Evolutionary conservation across 2,888 invertebrate species (phyloP), one percentile per base, ranked within the genome.

Genomic region (Chloroclystis v-ata): DNA sequence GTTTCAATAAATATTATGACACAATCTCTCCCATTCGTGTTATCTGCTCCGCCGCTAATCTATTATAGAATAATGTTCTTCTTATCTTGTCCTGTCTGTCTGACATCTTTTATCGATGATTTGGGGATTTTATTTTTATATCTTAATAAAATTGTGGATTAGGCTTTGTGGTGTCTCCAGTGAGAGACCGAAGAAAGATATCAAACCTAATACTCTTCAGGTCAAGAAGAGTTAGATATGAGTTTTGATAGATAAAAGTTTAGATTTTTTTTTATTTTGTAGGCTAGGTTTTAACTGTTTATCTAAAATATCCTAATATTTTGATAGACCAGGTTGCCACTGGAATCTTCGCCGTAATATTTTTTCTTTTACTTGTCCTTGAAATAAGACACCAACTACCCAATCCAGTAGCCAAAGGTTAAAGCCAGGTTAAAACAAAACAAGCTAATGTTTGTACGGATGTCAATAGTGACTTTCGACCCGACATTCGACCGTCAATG

Each of bases 401-500:
- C 28, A 37, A 74, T 70, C 70, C 75, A 72, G 80, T 76, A 78
- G 81, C 68, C 8, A 63, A 63, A 72, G 71, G 67, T 65, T 50
- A 52, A 67, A 72, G 60, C 52, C 54, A 72, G 71, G 67, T 65
- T 50, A 52, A 67, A 72, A 60, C 52, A 55, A 71, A 73, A 77
- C 60, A 72, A 61, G 51, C 40, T 51, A n/a, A 65, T 75, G 63
- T 82, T 78, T 74, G 68, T 57, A 74, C 79, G 82, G 83, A 84
- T 82, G 84, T 84, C 79, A 82, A 79, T 67, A 75, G 60, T 65
- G 74, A 71, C 73, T 80, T 79, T 76, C 72, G 71, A 81, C 76
- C 83, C 78, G 61, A 65, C 56, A 54, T 59, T 20, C 5, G 62
- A 64, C 57, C 30, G 45, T 11, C 32, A 29, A 24, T 43, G 13